Conservation (phyloP, 2,113 vertebrate species). For the Athene noctua region DNA sequence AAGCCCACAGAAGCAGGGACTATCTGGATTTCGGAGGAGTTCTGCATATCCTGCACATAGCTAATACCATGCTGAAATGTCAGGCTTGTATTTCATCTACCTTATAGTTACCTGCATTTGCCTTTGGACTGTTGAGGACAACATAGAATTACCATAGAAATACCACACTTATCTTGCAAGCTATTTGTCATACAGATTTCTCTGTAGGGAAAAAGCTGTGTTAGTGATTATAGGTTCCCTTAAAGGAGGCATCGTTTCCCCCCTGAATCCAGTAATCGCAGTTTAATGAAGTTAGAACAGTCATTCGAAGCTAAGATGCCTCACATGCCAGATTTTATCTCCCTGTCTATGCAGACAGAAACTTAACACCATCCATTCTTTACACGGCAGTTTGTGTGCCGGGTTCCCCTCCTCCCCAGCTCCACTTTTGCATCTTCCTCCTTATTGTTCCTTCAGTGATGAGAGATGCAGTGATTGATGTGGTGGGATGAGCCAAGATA, state of each 20-base stretch:
- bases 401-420: background rate
- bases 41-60: background rate
- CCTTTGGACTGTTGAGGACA: background rate
- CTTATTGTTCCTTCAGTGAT: background rate
- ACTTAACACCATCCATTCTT: background rate
- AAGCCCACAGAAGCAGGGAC: background rate
- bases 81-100: background rate
- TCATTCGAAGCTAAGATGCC: background rate
- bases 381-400: background rate
- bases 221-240: conserved; percentile 13
- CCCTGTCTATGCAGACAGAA: background rate
- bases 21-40: background rate
- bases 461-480: background rate
- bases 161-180: background rate
- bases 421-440: background rate
- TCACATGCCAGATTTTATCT: conserved; percentile 15
- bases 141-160: conserved; percentile 28
- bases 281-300: conserved; percentile 29
- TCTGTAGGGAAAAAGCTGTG: background rate
- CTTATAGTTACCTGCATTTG: background rate
- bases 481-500: background rate
- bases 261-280: background rate
- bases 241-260: background rate
- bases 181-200: background rate
- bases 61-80: background rate